These are phyloP conservation scores for Procambarus virginalis DNA, from an alignment of 1,140 invertebrate species.

Conservation along the genomic window DNA sequence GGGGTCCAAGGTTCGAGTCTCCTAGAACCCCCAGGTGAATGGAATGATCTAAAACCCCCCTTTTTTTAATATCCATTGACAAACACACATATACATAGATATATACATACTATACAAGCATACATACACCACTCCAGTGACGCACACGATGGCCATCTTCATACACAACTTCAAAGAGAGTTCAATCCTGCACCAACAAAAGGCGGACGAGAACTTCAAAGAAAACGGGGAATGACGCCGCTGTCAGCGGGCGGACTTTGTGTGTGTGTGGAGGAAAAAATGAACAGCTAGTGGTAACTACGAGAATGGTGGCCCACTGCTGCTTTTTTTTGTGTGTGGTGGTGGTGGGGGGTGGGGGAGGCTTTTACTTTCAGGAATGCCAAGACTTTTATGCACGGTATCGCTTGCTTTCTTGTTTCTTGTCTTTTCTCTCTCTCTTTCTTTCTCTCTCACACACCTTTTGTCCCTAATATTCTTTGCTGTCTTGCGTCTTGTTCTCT, in stretches of 20 bases:
- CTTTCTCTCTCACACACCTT: neutral
- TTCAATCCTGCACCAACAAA: constrained; percentile 25
- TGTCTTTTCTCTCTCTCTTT: constrained; percentile 2
- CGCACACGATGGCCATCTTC: constrained; percentile 12
- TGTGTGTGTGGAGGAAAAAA: neutral
- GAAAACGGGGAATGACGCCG: neutral
- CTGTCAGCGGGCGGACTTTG: neutral
- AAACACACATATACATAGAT: too few species aligned
- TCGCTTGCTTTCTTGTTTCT: neutral
- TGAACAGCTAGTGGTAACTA: constrained; percentile 23
- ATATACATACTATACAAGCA: too few species aligned
- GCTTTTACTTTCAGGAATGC: neutral
- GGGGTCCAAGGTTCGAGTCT: too few species aligned
- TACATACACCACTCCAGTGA: neutral
- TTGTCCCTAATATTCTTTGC: neutral
- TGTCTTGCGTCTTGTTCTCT: neutral
- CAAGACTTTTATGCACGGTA: neutral
- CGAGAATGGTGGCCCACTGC: constrained; percentile 2
- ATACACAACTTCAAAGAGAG: constrained; percentile 15
- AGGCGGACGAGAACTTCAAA: constrained; percentile 25
- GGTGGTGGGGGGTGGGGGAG: too few species aligned
- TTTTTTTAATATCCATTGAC: too few species aligned
- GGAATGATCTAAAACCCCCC: too few species aligned
- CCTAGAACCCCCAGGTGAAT: too few species aligned
- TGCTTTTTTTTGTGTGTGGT: neutral